Evolutionary conservation across 2,797 vertebrate genomes (phyloP), one percentile per base, ranked within the genome.

Genomic region (Furcifer pardalis): DNA sequence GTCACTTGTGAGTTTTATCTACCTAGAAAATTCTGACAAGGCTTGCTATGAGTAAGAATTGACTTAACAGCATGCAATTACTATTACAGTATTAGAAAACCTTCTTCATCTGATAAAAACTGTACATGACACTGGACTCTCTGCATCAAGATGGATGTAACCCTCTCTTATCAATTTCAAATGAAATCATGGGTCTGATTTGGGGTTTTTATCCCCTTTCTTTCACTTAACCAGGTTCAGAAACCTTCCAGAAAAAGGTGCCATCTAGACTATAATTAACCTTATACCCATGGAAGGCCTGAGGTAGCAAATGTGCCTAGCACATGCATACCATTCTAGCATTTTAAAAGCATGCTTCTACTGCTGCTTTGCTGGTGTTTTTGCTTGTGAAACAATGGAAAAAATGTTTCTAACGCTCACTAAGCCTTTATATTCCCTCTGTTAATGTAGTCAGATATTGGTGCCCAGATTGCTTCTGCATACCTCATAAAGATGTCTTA

Each of bases 61-160:
- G 52, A 56, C 52, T 56, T 15, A 17, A 15, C 46, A 49, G 13
- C 46, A 49, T 49, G 46, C 46, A 2, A 5, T 74, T 49, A 49
- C 49, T 49, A 49, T 13, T 49, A n/a, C n/a, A n/a, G n/a, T n/a
- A 49, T 13, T 15, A 56, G 52, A 56, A 56, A 17, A 56, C 52
- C 19, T 56, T 56, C 52, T 15, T 42, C 40, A 2, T 17, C 46
- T 46, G 12, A 3, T 40, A 59, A 69, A 19, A 32, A 68, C n/a
- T 83, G 49, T 74, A 72, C 35, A 81, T 66, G 59, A 35, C 90
- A 78, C 88, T 87, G 13, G 63, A 87, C 79, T 59, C 89, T 81
- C 78, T 86, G 79, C 23, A 52, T 92, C 27, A 84, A 63, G 23
- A 23, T 37, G 9, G 71, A 44, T 12, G 42, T 7, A 21, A 30